Conservation (phyloP, 2,113 vertebrate genomes). For the Lanius collurio region DNA sequence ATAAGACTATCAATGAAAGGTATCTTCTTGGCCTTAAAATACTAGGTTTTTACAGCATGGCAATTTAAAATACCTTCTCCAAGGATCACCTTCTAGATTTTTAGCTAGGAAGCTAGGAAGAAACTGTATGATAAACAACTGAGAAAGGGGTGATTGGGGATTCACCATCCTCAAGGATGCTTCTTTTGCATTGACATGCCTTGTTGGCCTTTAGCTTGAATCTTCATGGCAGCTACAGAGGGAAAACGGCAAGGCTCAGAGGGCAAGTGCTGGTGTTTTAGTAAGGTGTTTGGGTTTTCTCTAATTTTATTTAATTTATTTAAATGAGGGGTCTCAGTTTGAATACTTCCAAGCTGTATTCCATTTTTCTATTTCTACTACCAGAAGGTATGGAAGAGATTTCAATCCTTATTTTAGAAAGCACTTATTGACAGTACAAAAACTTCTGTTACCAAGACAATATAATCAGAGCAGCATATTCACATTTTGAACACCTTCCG, state of each 20-base stretch:
- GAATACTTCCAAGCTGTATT: not conserved
- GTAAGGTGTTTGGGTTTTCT: not conserved
- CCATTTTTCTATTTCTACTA: not conserved
- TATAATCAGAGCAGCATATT: not conserved
- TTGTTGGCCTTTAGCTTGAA: not conserved
- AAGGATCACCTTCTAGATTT: not conserved
- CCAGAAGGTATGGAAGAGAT: not conserved
- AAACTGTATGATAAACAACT: not conserved
- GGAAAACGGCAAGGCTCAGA: not conserved
- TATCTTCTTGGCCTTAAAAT: not conserved
- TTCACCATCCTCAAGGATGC: not conserved
- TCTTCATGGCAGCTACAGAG: not conserved
- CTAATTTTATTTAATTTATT: not conserved
- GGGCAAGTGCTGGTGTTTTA: not conserved
- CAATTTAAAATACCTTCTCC: not conserved
- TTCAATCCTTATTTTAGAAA: not conserved
- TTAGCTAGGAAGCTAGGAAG: not conserved
- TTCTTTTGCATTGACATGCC: not conserved
- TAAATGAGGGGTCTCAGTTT: not conserved
- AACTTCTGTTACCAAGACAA: not conserved
- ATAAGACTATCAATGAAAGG: not conserved
- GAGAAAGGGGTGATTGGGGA: not conserved
- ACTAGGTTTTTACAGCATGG: not conserved
- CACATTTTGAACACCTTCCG: not conserved
- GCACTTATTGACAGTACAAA: not conserved